These are phyloP conservation scores for Homalodisca vitripennis DNA, from an alignment of 1,140 invertebrate genomes.

Conservation along the genomic window DNA sequence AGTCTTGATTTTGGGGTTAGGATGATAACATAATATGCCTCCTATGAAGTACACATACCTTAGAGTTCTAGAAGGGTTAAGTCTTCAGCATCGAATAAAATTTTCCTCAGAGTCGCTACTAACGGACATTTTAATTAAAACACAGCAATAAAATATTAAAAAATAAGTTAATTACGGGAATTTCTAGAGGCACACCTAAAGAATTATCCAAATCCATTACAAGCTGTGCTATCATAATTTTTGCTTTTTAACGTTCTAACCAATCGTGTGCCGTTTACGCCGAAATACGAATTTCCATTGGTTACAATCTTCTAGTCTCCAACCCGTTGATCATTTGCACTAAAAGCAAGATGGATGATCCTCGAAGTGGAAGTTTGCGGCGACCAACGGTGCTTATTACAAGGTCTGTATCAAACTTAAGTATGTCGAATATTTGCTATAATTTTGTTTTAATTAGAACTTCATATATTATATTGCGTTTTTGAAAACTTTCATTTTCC, in stretches of 20 bases:
- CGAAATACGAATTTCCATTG: not conserved
- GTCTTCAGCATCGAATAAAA: slow-evolving; percentile 86
- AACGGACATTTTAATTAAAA: slow-evolving; percentile 52
- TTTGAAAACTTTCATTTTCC: not conserved
- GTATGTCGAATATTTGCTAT: slow-evolving; percentile 26
- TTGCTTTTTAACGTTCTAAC: not conserved
- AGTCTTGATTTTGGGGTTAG: no score
- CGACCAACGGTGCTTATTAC: slow-evolving; percentile 96
- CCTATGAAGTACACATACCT: no score
- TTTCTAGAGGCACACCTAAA: not conserved
- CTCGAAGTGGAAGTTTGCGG: slow-evolving; percentile 95
- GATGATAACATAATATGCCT: no score
- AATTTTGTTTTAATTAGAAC: not conserved
- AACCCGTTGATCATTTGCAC: slow-evolving; percentile 34
- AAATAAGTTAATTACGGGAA: not conserved
- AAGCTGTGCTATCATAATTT: slow-evolving; percentile 4
- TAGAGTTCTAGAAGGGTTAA: slow-evolving; percentile 59
- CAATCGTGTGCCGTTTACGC: not conserved
- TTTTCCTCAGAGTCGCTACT: slow-evolving; percentile 77
- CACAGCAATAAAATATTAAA: not conserved
- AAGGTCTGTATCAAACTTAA: slow-evolving; percentile 69
- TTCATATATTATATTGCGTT: not conserved
- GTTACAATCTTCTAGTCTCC: slow-evolving; percentile 27
- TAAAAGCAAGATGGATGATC: slow-evolving; percentile 86
- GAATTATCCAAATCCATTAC: not conserved